Evolutionary conservation across 2,113 vertebrate species (phyloP).

Genomic region (Phrynosoma blainvillii): DNA sequence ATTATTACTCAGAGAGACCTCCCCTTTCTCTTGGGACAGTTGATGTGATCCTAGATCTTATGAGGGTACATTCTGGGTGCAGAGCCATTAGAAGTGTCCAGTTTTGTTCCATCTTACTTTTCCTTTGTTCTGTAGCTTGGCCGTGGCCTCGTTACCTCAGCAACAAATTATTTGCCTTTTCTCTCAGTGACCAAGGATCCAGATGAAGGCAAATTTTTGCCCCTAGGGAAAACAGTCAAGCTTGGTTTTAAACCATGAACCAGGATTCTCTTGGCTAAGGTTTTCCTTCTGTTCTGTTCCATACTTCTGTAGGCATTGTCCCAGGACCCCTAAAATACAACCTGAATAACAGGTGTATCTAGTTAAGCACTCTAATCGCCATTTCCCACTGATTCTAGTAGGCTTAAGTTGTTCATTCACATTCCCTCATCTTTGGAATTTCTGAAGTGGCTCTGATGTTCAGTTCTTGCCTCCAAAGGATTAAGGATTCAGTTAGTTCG

Average conservation of each 20-base stretch:
- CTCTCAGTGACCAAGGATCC: background rate
- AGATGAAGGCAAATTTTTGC: background rate
- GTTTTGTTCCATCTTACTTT: background rate
- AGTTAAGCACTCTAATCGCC: background rate
- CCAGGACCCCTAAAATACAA: background rate
- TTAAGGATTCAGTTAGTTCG: background rate
- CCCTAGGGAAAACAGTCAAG: background rate
- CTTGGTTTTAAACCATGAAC: background rate
- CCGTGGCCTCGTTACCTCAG: background rate
- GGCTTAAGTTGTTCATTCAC: background rate
- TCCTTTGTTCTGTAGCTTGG: background rate
- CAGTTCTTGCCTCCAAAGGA: background rate
- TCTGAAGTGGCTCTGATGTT: background rate
- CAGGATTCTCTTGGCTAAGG: background rate
- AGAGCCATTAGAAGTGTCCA: background rate
- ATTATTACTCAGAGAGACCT: background rate
- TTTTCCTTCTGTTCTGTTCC: background rate
- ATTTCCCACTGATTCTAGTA: background rate
- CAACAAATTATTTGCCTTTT: background rate
- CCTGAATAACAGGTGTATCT: background rate
- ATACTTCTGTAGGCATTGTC: background rate
- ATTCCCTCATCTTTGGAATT: background rate
- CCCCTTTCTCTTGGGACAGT: background rate
- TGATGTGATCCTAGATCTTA: background rate
- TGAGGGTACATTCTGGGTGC: background rate